These are phyloP conservation scores for Leptinotarsa peninsularis DNA, from an alignment of 2,888 invertebrate species.

Conservation along the genomic window DNA sequence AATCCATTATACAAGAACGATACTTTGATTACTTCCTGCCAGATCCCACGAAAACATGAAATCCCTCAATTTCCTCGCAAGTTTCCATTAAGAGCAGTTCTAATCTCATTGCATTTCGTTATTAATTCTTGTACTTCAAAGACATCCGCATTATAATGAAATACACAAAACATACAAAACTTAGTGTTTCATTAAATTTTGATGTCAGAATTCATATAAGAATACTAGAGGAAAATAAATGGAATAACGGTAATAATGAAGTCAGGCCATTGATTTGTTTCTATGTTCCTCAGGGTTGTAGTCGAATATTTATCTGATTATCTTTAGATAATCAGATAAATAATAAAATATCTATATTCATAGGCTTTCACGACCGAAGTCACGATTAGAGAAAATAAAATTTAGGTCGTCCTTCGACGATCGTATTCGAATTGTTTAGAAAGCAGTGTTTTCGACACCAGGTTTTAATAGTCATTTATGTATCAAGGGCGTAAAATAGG, in stretches of 20 bases:
- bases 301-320: neutral
- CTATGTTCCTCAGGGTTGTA: neutral
- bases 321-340: too few relatives aligned
- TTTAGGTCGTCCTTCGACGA: too few relatives aligned
- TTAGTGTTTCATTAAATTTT: neutral
- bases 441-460: too few relatives aligned
- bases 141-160: neutral
- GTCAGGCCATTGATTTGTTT: neutral
- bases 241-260: neutral
- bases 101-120: conserved; percentile 17
- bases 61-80: conserved; percentile 32
- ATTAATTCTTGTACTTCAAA: conserved; percentile 1
- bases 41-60: conserved; percentile 28
- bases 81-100: conserved; percentile 29
- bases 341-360: too few relatives aligned
- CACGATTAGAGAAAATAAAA: too few relatives aligned
- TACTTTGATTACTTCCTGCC: neutral
- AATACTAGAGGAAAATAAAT: neutral
- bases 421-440: too few relatives aligned
- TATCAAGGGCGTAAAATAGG: too few relatives aligned
- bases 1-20: neutral
- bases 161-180: conserved; percentile 3
- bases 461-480: too few relatives aligned
- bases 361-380: too few relatives aligned
- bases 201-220: neutral